Conservation (phyloP, 2,888 invertebrate genomes). For the Rhagium mordax region DNA sequence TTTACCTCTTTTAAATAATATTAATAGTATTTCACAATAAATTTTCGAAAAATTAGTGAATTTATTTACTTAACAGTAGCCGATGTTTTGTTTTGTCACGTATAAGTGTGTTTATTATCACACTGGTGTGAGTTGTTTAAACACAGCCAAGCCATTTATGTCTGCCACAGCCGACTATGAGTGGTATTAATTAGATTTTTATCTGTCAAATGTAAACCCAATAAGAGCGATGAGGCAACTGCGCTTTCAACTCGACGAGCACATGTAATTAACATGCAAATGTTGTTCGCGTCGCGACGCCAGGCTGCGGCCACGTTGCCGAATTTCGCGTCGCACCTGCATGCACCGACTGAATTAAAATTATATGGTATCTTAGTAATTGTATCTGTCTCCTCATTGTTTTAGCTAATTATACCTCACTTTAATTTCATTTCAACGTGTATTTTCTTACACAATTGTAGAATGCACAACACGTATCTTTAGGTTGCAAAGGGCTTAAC, state of each 20-base stretch:
- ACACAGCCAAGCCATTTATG: constrained; percentile 35
- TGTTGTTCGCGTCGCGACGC: constrained; percentile 48
- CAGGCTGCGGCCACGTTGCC: constrained; percentile 26
- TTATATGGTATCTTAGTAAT: background rate
- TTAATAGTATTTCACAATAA: too few relatives aligned
- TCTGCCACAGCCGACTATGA: constrained; percentile 44
- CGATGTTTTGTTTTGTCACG: constrained; percentile 3
- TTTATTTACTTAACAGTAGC: constrained; percentile 3
- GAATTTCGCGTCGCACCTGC: background rate
- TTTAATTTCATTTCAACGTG: background rate
- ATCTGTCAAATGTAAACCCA: constrained; percentile 54
- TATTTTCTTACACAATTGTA: background rate
- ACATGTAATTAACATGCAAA: constrained; percentile 63
- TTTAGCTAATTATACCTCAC: background rate
- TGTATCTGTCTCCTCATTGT: background rate
- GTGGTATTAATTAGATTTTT: constrained; percentile 60
- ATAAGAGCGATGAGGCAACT: constrained; percentile 47
- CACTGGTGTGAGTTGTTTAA: constrained; percentile 5
- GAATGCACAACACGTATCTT: too few relatives aligned
- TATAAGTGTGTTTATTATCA: constrained; percentile 9
- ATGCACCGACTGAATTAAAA: background rate
- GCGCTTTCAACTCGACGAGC: constrained; percentile 50
- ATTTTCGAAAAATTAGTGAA: background rate
- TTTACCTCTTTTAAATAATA: too few relatives aligned
- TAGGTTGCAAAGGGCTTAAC: too few relatives aligned